Evolutionary conservation across 2,113 vertebrate species (phyloP).

Genomic region (Poeciliopsis prolifica): DNA sequence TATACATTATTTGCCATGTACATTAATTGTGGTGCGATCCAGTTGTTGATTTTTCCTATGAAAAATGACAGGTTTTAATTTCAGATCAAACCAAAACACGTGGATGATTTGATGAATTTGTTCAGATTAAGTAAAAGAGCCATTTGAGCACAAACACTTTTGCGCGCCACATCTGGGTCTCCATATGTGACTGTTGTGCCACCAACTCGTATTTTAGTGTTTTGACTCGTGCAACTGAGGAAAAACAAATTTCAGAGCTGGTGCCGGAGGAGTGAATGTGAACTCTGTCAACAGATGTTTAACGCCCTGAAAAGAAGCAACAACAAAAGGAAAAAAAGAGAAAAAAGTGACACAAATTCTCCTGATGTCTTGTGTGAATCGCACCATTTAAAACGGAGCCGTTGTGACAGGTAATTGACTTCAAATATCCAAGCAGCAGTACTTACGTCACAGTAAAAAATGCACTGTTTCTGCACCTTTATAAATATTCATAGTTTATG

Average conservation of each 20-base stretch:
- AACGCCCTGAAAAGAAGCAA: slow-evolving; percentile 53
- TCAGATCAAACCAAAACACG: not conserved
- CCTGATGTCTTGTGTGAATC: slow-evolving; percentile 66
- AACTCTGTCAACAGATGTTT: slow-evolving; percentile 78
- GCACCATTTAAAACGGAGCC: slow-evolving; percentile 73
- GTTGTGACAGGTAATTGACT: slow-evolving; percentile 75
- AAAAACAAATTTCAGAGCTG: slow-evolving; percentile 60
- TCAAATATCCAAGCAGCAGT: slow-evolving; percentile 49
- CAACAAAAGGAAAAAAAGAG: slow-evolving; percentile 18
- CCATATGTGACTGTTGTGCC: slow-evolving; percentile 39
- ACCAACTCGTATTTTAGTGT: slow-evolving; percentile 17
- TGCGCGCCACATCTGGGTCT: slow-evolving; percentile 7
- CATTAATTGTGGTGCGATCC: not conserved
- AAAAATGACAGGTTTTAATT: not conserved
- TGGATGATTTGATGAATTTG: not conserved
- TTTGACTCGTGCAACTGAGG: slow-evolving; percentile 46
- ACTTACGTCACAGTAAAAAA: slow-evolving; percentile 69
- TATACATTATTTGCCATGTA: not conserved
- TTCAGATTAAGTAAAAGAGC: not conserved
- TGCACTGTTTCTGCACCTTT: slow-evolving; percentile 55
- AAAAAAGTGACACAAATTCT: slow-evolving; percentile 44
- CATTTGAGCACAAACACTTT: slow-evolving; percentile 10
- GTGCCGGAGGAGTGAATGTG: slow-evolving; percentile 62
- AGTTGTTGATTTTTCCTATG: not conserved
- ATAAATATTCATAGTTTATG: slow-evolving; percentile 73